phyloP scores from a whole-genome alignment of 2,797 vertebrate species.

The Lates japonicus region DNA sequence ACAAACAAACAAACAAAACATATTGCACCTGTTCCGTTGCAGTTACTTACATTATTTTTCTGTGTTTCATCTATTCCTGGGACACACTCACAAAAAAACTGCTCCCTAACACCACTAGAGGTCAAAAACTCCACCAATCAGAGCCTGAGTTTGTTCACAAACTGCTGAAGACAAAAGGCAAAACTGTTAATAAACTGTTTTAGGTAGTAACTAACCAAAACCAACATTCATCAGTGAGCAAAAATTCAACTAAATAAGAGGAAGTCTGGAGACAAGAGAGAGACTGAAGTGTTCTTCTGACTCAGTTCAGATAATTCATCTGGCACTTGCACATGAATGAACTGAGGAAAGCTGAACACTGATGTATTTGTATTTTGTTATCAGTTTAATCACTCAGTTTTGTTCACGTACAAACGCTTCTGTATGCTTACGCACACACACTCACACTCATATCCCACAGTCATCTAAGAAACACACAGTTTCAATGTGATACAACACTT shows the following conservation, averaged over 20 bases:
- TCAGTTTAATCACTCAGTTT: slow-evolving; percentile 35
- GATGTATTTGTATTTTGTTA: slow-evolving; percentile 25
- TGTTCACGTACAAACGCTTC: not conserved
- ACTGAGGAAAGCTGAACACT: slow-evolving; percentile 16
- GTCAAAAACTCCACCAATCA: not conserved
- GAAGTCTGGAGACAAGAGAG: not conserved
- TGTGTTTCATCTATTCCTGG: too few relatives aligned
- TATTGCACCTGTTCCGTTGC: too few relatives aligned
- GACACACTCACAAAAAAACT: too few relatives aligned
- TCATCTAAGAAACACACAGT: slow-evolving; percentile 50
- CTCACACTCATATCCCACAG: slow-evolving; percentile 26
- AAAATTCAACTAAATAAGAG: too few relatives aligned
- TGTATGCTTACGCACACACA: slow-evolving; percentile 9
- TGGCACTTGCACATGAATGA: slow-evolving; percentile 14
- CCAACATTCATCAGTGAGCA: too few relatives aligned
- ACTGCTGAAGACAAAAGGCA: too few relatives aligned
- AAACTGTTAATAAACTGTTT: too few relatives aligned
- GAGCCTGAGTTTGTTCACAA: not conserved
- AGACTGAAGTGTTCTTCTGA: not conserved
- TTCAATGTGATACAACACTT: slow-evolving; percentile 91
- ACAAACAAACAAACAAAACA: too few relatives aligned
- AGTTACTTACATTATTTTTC: too few relatives aligned
- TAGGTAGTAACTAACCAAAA: too few relatives aligned
- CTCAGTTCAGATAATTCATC: not conserved
- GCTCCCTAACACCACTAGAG: too few relatives aligned